Evolutionary conservation across 2,888 invertebrate species (phyloP).

Genomic region (Drepanosiphum platanoidis): DNA sequence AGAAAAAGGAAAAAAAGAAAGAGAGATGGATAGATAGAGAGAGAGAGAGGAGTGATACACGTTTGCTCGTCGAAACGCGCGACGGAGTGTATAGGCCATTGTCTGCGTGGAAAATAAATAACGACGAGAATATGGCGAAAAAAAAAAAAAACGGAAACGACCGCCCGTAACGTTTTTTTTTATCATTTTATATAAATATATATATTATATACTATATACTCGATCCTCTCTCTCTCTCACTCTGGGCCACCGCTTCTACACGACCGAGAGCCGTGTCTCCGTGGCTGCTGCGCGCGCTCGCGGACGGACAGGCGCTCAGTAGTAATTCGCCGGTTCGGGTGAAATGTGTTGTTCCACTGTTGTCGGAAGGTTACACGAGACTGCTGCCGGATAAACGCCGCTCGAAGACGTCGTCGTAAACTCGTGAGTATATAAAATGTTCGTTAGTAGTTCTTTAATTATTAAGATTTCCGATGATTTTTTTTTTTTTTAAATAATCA

Average conservation of each 20-base stretch:
- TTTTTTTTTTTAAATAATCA: no score
- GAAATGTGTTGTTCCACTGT: conserved; percentile 49
- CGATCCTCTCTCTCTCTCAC: not conserved
- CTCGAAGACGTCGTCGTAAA: not conserved
- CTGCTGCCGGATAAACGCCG: conserved; percentile 7
- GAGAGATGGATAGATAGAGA: no score
- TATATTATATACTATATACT: no score
- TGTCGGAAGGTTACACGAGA: conserved; percentile 16
- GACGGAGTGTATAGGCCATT: not conserved
- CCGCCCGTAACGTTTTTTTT: conserved; percentile 9
- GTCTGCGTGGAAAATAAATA: not conserved
- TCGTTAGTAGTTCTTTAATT: no score
- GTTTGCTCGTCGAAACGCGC: no score
- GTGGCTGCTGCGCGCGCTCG: not conserved
- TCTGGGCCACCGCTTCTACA: not conserved
- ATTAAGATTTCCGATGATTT: no score
- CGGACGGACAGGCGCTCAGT: conserved; percentile 35
- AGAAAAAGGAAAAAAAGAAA: no score
- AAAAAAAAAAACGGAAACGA: conserved; percentile 33
- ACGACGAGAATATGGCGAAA: not conserved
- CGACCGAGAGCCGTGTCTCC: not conserved
- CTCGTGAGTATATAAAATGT: conserved; percentile 29
- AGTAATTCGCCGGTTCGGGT: conserved; percentile 54
- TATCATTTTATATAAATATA: no score
- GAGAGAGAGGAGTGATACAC: no score